Percentiles rank a stretch among this genome's conserved stretches.
Conservation (phyloP, 1,140 invertebrate species). For the Aradophagus sp. region DNA sequence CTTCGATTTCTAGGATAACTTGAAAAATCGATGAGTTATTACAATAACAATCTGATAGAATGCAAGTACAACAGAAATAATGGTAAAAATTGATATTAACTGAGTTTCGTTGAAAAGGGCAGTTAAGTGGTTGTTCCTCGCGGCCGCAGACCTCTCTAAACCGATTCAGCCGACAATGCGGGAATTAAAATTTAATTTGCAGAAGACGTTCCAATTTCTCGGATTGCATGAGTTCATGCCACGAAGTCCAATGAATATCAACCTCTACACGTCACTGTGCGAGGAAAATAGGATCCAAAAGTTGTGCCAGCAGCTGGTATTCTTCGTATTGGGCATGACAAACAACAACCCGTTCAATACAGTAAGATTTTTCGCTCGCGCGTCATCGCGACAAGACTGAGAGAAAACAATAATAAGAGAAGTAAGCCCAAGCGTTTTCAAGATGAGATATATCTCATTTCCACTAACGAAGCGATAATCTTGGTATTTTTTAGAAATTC, state of each 20-base stretch:
- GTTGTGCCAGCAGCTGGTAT: conserved; percentile 75
- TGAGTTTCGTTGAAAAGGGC: no score
- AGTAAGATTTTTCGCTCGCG: conserved; percentile 57
- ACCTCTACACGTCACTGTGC: conserved; percentile 54
- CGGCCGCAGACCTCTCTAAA: no score
- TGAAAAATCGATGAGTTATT: no score
- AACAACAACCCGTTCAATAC: conserved; percentile 57
- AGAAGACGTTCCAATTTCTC: conserved; percentile 63
- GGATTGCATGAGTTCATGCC: conserved; percentile 61
- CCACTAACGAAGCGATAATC: conserved; percentile 36
- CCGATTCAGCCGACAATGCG: no score
- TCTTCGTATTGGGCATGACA: conserved; percentile 65
- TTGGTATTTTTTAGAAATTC: conserved; percentile 63
- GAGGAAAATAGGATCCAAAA: conserved; percentile 71
- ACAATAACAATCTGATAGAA: no score
- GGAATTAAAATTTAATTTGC: conserved; percentile 8
- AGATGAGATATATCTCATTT: conserved; percentile 28
- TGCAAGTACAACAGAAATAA: no score
- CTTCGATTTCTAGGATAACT: no score
- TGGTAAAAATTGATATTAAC: no score
- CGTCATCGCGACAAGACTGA: conserved; percentile 55
- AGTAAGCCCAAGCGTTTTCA: conserved; percentile 53
- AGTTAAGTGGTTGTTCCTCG: no score
- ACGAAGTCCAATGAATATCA: conserved; percentile 49
- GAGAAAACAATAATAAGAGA: conserved; percentile 51